A percentile compares a stretch with the other conserved stretches of the same genome.
Conservation (phyloP, 2,888 invertebrate species). For the Ormia ochracea region DNA sequence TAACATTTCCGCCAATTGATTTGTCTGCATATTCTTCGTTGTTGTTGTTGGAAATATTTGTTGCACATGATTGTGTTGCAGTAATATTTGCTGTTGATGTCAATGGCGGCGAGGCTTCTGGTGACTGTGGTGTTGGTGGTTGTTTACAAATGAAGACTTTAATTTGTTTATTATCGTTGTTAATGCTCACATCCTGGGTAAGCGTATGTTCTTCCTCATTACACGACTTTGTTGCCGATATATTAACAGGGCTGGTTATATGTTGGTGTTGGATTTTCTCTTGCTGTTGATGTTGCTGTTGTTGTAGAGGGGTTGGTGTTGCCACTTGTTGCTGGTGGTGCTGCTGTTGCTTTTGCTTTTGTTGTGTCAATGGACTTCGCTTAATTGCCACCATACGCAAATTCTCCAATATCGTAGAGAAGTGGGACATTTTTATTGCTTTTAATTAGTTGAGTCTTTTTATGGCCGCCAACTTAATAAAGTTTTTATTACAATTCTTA, state of each 20-base stretch:
- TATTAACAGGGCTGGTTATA: background rate
- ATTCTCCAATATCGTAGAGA: slow-evolving; percentile 75
- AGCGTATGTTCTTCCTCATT: background rate
- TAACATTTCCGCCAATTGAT: background rate
- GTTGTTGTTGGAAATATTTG: slow-evolving; percentile 3
- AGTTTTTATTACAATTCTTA: background rate
- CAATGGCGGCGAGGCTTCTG: slow-evolving; percentile 48
- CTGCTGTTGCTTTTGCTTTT: slow-evolving; percentile 56
- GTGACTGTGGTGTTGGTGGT: slow-evolving; percentile 54
- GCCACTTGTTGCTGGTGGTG: slow-evolving; percentile 17
- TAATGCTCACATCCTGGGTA: slow-evolving; percentile 6
- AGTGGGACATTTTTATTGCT: slow-evolving; percentile 73
- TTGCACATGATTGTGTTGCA: slow-evolving; percentile 28
- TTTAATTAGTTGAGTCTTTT: slow-evolving; percentile 16
- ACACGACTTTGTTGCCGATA: background rate
- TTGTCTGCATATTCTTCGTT: slow-evolving; percentile 30
- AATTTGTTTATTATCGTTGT: slow-evolving; percentile 49
- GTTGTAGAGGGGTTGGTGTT: slow-evolving; percentile 63
- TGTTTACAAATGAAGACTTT: slow-evolving; percentile 53
- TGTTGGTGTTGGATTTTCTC: no score
- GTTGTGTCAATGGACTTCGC: slow-evolving; percentile 63
- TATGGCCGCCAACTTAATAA: background rate
- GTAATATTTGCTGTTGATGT: slow-evolving; percentile 43
- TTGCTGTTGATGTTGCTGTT: slow-evolving; percentile 30
- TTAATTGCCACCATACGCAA: slow-evolving; percentile 73